These are phyloP conservation scores for Latrodectus geometricus DNA, from an alignment of 1,140 invertebrate genomes.

Conservation along the genomic window DNA sequence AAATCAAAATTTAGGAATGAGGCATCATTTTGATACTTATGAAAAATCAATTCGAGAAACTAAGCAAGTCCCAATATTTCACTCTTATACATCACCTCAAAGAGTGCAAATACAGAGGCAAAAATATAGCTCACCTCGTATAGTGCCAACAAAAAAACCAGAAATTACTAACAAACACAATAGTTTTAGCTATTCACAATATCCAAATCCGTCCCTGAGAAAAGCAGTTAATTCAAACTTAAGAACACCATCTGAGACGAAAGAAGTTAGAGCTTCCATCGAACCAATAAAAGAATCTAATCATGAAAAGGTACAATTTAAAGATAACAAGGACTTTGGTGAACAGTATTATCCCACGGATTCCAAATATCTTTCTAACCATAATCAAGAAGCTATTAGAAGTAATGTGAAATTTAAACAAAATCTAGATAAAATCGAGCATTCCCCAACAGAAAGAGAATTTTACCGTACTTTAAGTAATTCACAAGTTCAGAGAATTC, in stretches of 20 bases:
- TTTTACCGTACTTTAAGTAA: background rate
- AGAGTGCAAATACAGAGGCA: background rate
- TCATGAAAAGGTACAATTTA: background rate
- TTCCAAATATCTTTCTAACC: too few species aligned
- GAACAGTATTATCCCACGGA: too few species aligned
- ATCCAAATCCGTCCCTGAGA: background rate
- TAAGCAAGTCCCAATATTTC: background rate
- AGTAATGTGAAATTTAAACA: background rate
- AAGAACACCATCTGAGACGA: slow-evolving; percentile 1
- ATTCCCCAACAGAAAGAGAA: background rate
- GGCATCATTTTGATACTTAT: slow-evolving; percentile 10
- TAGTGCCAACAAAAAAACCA: background rate
- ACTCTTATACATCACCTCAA: background rate
- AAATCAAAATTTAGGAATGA: background rate
- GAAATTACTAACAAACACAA: background rate
- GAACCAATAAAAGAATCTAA: background rate
- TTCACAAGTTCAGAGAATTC: background rate
- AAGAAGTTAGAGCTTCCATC: background rate
- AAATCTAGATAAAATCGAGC: background rate
- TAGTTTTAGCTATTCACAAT: background rate
- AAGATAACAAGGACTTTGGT: too few species aligned
- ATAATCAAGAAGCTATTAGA: background rate
- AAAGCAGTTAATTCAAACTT: background rate
- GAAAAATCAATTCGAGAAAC: background rate
- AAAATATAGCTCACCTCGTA: background rate